phyloP scores from a whole-genome alignment of 2,888 invertebrate genomes.

The Papilio elwesi region DNA sequence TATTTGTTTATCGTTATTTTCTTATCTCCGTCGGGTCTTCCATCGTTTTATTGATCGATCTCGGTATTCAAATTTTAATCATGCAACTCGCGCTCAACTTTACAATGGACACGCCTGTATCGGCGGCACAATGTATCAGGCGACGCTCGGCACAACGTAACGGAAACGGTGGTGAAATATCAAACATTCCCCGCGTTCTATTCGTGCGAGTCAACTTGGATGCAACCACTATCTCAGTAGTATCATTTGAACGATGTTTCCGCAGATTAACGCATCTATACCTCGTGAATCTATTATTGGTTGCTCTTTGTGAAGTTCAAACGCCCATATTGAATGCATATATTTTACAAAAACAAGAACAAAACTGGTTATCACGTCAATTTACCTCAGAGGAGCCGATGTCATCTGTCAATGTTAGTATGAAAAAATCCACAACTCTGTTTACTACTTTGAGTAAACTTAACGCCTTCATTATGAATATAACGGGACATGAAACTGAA shows the following conservation, averaged over 20 bases:
- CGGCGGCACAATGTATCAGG: conserved; percentile 24
- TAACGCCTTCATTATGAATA: conserved; percentile 56
- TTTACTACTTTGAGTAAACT: conserved; percentile 53
- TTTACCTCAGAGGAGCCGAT: conserved; percentile 52
- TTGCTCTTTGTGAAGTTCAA: conserved; percentile 24
- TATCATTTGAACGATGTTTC: conserved; percentile 57
- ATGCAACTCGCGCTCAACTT: conserved; percentile 5
- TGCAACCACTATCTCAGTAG: conserved; percentile 50
- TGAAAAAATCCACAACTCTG: conserved; percentile 53
- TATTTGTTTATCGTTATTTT: conserved; percentile 43
- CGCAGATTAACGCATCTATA: conserved; percentile 45
- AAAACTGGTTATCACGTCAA: conserved; percentile 18
- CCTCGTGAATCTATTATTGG: too few relatives aligned
- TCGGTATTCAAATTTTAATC: conserved; percentile 4
- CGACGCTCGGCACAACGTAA: conserved; percentile 54
- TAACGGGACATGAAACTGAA: conserved; percentile 53
- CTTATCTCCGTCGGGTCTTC: conserved; percentile 33
- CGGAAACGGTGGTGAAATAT: conserved; percentile 54
- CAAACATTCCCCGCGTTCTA: conserved; percentile 54
- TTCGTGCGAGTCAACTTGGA: conserved; percentile 42
- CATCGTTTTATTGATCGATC: conserved; percentile 23
- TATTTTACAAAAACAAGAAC: conserved; percentile 42
- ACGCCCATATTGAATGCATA: conserved; percentile 47
- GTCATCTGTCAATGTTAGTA: conserved; percentile 47
- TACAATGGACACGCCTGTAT: conserved; percentile 27